Percentiles rank a stretch among this genome's conserved stretches.
phyloP scores from a whole-genome alignment of 2,888 invertebrate genomes.

The Aphodius granarius region DNA sequence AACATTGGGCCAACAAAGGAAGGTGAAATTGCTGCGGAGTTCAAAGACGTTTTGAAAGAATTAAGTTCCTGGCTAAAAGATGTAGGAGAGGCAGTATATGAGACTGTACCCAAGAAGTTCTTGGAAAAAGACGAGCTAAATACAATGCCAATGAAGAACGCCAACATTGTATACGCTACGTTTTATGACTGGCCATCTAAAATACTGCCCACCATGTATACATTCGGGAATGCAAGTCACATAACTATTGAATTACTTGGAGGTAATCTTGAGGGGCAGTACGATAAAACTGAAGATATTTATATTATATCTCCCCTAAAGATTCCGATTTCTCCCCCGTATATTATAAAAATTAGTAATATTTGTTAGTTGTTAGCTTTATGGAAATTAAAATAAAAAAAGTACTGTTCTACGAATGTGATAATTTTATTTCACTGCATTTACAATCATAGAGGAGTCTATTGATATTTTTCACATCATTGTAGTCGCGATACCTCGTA shows the following conservation, averaged over 20 bases:
- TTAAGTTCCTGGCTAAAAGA: slow-evolving; percentile 77
- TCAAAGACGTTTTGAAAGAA: slow-evolving; percentile 78
- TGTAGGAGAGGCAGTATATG: slow-evolving; percentile 88
- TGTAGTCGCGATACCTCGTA: slow-evolving; percentile 62
- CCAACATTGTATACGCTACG: not conserved
- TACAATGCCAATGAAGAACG: not conserved
- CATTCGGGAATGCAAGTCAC: not conserved
- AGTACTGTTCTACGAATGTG: not conserved
- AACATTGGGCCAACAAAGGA: slow-evolving; percentile 93
- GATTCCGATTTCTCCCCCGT: not conserved
- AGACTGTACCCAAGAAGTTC: slow-evolving; percentile 70
- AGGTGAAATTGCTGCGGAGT: slow-evolving; percentile 83
- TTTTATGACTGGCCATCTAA: not conserved
- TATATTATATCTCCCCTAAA: not conserved
- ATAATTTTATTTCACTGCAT: not conserved
- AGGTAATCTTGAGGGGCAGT: not conserved
- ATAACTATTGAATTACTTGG: not conserved
- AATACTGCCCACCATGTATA: not conserved
- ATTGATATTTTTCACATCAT: not conserved
- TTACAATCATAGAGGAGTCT: not conserved
- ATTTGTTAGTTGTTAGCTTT: not conserved
- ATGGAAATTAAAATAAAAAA: not conserved
- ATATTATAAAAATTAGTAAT: not conserved
- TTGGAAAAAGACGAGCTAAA: not conserved
- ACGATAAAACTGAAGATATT: not conserved